phyloP scores from a whole-genome alignment of 2,797 vertebrate genomes.

The Tadarida brasiliensis region DNA sequence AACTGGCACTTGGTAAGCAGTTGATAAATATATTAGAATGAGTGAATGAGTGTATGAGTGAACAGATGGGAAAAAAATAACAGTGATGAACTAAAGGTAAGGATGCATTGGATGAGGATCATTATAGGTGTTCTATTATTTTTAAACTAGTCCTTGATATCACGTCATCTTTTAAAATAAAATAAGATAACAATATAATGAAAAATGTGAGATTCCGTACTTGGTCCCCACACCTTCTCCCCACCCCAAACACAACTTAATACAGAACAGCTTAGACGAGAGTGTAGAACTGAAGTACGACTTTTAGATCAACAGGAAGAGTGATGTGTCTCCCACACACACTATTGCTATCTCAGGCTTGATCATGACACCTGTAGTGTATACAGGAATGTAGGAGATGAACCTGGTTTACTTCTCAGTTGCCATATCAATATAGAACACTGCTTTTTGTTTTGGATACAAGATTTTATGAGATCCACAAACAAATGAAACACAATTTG shows the following conservation, averaged over 20 bases:
- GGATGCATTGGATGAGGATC: neutral
- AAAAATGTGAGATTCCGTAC: neutral
- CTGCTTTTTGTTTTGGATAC: neutral
- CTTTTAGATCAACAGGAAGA: neutral
- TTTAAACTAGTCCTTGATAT: neutral
- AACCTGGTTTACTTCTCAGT: neutral
- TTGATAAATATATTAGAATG: neutral
- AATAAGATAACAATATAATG: neutral
- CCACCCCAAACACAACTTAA: neutral
- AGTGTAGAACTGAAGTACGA: neutral
- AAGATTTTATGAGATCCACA: neutral
- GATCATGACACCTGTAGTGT: neutral
- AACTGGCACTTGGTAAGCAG: neutral
- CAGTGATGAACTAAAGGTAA: neutral
- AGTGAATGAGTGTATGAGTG: neutral
- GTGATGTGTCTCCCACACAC: neutral
- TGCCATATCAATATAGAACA: neutral
- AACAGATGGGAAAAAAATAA: neutral
- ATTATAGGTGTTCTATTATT: neutral
- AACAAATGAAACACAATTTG: neutral
- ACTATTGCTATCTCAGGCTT: neutral
- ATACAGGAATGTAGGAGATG: neutral
- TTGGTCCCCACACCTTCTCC: neutral
- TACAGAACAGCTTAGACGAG: neutral
- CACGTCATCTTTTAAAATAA: neutral